Percentiles rank a stretch among this genome's conserved stretches.
phyloP scores from a whole-genome alignment of 1,140 invertebrate genomes.

The Halictus rubicundus region DNA sequence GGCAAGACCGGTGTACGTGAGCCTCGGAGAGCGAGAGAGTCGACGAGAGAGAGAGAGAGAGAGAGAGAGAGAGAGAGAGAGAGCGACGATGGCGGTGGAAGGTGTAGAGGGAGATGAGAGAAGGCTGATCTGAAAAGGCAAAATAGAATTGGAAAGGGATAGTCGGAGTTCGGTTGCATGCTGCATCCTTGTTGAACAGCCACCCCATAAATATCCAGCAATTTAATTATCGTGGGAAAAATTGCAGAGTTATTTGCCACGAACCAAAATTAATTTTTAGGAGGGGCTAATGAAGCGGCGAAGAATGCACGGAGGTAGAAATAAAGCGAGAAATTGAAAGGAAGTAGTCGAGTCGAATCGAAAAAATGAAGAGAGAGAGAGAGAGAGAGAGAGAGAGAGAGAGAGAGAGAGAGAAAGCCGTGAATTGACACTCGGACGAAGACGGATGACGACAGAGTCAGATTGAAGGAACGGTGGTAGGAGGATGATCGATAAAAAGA shows the following conservation, averaged over 20 bases:
- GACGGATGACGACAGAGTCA: conserved; percentile 44
- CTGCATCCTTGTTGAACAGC: no score
- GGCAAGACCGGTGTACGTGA: conserved; percentile 38
- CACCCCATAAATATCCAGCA: no score
- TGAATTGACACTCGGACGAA: conserved; percentile 47
- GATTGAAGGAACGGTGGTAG: conserved; percentile 9
- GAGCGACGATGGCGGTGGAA: conserved; percentile 36
- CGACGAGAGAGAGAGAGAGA: conserved; percentile 26
- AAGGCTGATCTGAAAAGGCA: no score
- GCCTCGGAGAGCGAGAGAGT: not conserved
- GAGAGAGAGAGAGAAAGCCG: not conserved
- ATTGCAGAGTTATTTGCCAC: no score
- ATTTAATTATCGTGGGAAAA: no score
- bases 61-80: conserved; percentile 21
- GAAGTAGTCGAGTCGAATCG: no score
- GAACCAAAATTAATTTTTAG: no score
- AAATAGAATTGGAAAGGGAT: no score
- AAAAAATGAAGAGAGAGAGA: not conserved
- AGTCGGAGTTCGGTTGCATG: no score
- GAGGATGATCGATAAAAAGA: conserved; percentile 41
- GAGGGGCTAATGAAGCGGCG: no score
- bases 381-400: conserved; percentile 31
- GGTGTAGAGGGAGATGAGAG: not conserved
- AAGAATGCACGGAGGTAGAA: no score
- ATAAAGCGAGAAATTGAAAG: no score